Evolutionary conservation across 2,888 invertebrate species (phyloP), one percentile per base, ranked within the genome.

Genomic region (Pollenia labialis): DNA sequence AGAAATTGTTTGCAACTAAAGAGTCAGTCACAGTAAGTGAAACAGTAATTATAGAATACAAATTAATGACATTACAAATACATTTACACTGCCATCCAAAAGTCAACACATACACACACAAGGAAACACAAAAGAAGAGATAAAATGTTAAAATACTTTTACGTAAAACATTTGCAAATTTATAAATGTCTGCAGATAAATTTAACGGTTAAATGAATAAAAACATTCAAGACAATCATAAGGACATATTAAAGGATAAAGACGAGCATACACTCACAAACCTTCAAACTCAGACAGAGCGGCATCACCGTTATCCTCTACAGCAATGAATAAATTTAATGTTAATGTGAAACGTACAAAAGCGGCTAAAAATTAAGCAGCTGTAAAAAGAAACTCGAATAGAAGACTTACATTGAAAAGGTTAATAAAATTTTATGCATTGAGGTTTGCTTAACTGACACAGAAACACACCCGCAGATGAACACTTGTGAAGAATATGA

Each of bases 41-140:
- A 84, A 79, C 66, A 72, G 74, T 84, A 84, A 84, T 84, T 84
- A 84, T n/a, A 16, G 50, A 84, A 79, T 60, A 74, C 72, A 74
- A 84, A 80, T 84, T 74, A 79, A 74, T 74, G 46, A 11, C 42
- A 66, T 44, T n/a, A 40, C 46, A 44, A 1, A 40, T 66, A 42
- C 46, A 77, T 1, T 40, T 14, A 23, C 60, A 44, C 23, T 18
- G 14, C 44, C n/a, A 18, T n/a, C 46, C 16, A 46, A 1, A 75
- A 3, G 12, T 1, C 4, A 9, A 66, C 48, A 54, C 32, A 23
- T 11, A 64, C 1, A 71, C 23, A 23, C n/a, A 44, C 6, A n/a
- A 76, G 52, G n/a, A 66, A 56, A 46, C 6, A 76, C 14, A 56
- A 44, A 8, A 32, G 32, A 32, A 32, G 32, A 23, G 23, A 58